A percentile compares a stretch with the other conserved stretches of the same genome.
Evolutionary conservation across 2,888 invertebrate species (phyloP).

Genomic region (Ceriagrion tenellum): DNA sequence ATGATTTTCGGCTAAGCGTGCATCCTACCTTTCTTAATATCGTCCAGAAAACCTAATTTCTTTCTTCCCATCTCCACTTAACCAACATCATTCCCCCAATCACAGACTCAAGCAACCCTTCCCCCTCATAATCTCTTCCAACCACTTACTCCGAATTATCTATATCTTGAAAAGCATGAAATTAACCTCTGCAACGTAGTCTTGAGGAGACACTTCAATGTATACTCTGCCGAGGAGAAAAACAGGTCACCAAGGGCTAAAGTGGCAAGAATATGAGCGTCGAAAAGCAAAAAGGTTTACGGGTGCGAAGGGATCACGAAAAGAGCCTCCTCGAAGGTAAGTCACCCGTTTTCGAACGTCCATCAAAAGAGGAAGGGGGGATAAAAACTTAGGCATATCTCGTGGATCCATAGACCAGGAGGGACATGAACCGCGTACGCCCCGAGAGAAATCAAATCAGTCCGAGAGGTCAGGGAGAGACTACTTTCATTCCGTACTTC

Average conservation of each 20-base stretch:
- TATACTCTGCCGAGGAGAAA: background rate
- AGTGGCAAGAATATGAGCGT: background rate
- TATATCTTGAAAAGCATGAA: no score
- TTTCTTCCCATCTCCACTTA: no score
- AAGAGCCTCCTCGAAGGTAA: background rate
- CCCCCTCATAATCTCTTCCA: no score
- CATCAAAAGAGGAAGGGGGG: background rate
- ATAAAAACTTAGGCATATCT: background rate
- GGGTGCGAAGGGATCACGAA: background rate
- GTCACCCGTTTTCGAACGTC: background rate
- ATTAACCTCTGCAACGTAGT: no score
- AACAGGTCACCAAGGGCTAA: background rate
- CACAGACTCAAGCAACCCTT: no score
- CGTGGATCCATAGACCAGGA: background rate
- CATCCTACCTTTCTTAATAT: no score
- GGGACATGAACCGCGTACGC: background rate
- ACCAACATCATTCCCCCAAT: no score
- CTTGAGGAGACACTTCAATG: no score
- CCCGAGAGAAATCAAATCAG: constrained; percentile 12
- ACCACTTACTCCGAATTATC: no score
- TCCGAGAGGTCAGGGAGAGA: background rate
- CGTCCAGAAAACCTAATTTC: no score
- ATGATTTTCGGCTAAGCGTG: no score
- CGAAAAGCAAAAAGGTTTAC: background rate
- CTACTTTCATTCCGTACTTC: constrained; percentile 8